These are phyloP conservation scores for Incurvaria masculella DNA, from an alignment of 2,888 invertebrate genomes.

Conservation along the genomic window DNA sequence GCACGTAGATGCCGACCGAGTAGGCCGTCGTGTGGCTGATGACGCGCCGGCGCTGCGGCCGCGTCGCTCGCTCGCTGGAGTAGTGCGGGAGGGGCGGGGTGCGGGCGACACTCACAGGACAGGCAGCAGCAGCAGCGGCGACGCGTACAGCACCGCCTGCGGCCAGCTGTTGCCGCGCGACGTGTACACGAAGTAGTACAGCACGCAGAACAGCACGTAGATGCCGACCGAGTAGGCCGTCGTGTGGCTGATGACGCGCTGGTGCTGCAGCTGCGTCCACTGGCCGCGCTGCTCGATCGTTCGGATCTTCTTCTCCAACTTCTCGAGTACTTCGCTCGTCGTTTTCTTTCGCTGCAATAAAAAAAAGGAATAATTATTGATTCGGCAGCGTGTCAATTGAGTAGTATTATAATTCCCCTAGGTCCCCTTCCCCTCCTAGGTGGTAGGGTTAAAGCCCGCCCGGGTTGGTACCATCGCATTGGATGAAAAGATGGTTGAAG, in stretches of 20 bases:
- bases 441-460: too few relatives aligned
- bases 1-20: too few relatives aligned
- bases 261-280: conserved; percentile 77
- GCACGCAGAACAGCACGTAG: conserved; percentile 66
- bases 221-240: conserved; percentile 66
- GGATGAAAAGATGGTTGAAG: too few relatives aligned
- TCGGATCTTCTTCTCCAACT: conserved; percentile 75
- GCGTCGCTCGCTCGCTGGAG: too few relatives aligned
- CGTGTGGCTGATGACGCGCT: conserved; percentile 77
- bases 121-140: conserved; percentile 78
- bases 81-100: too few relatives aligned
- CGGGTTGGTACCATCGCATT: too few relatives aligned
- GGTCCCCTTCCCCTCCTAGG: too few relatives aligned
- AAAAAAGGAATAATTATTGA: background rate
- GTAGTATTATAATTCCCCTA: too few relatives aligned
- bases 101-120: conserved; percentile 80
- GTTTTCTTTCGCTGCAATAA: conserved; percentile 44
- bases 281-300: conserved; percentile 76
- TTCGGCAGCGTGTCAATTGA: too few relatives aligned
- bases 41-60: too few relatives aligned
- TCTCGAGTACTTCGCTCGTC: conserved; percentile 58
- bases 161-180: conserved; percentile 69
- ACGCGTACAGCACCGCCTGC: conserved; percentile 71
- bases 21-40: too few relatives aligned
- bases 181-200: conserved; percentile 79